Evolutionary conservation across 2,113 vertebrate genomes (phyloP).

Genomic region (Ginglymostoma cirratum): DNA sequence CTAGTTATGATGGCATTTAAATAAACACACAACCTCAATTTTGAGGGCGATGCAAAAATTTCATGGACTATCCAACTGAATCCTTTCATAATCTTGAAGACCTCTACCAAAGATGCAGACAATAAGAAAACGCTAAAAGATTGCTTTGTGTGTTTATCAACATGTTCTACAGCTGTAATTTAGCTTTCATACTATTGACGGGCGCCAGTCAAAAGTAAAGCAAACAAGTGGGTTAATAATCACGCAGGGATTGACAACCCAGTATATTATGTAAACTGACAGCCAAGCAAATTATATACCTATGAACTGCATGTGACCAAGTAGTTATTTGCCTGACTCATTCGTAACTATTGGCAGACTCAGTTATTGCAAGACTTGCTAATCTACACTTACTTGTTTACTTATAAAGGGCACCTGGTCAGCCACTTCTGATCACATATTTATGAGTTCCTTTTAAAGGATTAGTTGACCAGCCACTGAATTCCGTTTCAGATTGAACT

Average conservation of each 20-base stretch:
- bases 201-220: neutral
- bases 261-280: neutral
- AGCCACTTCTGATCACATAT: neutral
- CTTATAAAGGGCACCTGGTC: neutral
- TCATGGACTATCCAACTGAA: neutral
- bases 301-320: constrained; percentile 13
- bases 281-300: constrained; percentile 28
- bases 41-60: neutral
- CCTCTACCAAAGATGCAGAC: neutral
- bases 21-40: neutral
- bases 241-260: neutral
- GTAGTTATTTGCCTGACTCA: constrained; percentile 28
- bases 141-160: neutral
- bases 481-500: neutral
- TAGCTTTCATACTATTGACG: neutral
- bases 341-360: neutral
- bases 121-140: neutral
- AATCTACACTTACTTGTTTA: neutral
- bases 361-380: neutral
- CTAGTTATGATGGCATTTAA: neutral
- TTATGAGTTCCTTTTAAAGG: neutral
- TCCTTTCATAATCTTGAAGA: neutral
- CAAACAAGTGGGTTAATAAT: constrained; percentile 15
- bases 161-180: neutral
- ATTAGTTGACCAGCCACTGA: neutral